Evolutionary conservation across 2,888 invertebrate genomes (phyloP).

Genomic region (Blastobasis adustella): DNA sequence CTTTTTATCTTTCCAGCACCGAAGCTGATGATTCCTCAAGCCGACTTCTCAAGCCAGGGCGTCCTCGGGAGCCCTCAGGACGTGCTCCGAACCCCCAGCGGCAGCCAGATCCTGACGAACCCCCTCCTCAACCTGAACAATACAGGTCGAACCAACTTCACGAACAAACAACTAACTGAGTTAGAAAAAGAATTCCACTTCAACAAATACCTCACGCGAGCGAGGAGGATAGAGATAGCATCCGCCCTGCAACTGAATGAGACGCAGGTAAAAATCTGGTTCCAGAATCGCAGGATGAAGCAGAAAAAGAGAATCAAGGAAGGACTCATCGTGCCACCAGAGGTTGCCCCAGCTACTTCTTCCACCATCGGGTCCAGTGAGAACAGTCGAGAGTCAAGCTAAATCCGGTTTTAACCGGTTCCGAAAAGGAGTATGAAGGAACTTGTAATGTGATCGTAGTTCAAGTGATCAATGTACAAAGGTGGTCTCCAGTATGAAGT

Average conservation of each 20-base stretch:
- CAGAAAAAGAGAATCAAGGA: constrained; percentile 98
- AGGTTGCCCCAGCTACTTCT: constrained; percentile 60
- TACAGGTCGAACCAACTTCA: constrained; percentile 98
- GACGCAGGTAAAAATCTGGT: constrained; percentile 99
- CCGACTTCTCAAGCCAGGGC: constrained; percentile 64
- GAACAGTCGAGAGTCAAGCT: constrained; percentile 83
- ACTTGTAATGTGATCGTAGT: too few relatives aligned
- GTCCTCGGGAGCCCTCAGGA: constrained; percentile 68
- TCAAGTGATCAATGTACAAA: too few relatives aligned
- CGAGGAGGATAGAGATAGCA: constrained; percentile 97
- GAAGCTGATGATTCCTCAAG: constrained; percentile 76
- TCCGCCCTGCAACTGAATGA: constrained; percentile 96
- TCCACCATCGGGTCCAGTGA: constrained; percentile 76
- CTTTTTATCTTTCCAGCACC: constrained; percentile 72
- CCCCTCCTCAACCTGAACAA: constrained; percentile 78
- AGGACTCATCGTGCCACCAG: constrained; percentile 79
- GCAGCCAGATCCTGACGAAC: constrained; percentile 62
- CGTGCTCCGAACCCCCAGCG: constrained; percentile 63
- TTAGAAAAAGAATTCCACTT: constrained; percentile 99
- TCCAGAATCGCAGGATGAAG: constrained; percentile 98
- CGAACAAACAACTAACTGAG: constrained; percentile 99
- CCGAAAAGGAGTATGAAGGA: too few relatives aligned
- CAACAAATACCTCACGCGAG: constrained; percentile 98
- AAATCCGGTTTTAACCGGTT: constrained; percentile 20
- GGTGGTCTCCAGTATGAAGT: too few relatives aligned